Evolutionary conservation across 2,113 vertebrate genomes (phyloP), one percentile per base, ranked within the genome.

Genomic region (Gasterosteus nipponicus): DNA sequence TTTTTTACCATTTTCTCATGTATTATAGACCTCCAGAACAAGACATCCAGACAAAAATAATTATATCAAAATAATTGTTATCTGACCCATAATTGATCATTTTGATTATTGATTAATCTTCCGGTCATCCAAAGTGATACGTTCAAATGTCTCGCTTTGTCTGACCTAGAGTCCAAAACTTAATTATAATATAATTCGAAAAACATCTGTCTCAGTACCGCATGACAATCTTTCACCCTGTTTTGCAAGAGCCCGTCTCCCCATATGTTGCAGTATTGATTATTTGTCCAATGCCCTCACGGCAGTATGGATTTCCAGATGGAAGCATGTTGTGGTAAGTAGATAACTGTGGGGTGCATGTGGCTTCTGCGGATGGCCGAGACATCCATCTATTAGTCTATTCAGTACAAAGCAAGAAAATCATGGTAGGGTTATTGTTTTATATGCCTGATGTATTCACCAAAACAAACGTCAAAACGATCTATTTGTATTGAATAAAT

Each of bases 231-330:
- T 22, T 68, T 78, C 64, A 46, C 51, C 68, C 47, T 41, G 53
- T 14, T 22, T 47, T 53, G 60, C 39, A 57, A 16, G 26, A 80
- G 38, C 62, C 58, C 2, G 1, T 31, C 16, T 31, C 26, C 51
- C 67, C 22, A 58, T 63, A 62, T 74, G 56, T 57, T 33, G 47
- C 41, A 29, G 31, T 80, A 87, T 82, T 86, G 75, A 84, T 82
- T 79, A 62, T 71, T 77, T 78, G 61, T 84, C 41, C 67, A 16
- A 60, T 44, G 56, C 38, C 64, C 75, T 51, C 26, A 31, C 12
- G 63, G 2, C 42, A 53, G 33, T 65, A 77, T 67, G 39, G 70
- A 69, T 58, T 79, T 75, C 39, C 19, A 80, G 77, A 84, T 70
- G 56, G 72, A 81, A 84, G 29, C 15, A 31, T 71, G 35, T 31